phyloP scores from a whole-genome alignment of 2,113 vertebrate genomes.

The Myotis lucifugus region DNA sequence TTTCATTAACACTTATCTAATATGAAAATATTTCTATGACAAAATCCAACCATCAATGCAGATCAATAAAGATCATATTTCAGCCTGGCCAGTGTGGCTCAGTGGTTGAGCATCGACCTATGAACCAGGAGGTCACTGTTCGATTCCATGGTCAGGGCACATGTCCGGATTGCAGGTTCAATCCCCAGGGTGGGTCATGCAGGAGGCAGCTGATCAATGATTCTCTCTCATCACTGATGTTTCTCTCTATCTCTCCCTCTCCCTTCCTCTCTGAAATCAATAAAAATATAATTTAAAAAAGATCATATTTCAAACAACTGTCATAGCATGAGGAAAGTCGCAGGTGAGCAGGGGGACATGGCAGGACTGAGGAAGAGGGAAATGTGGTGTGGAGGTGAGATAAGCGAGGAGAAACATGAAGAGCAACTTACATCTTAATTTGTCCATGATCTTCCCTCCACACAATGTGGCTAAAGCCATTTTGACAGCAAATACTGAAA shows the following conservation, averaged over 20 bases:
- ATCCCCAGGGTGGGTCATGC: too few species aligned
- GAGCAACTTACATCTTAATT: constrained; percentile 96
- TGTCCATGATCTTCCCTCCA: constrained; percentile 99
- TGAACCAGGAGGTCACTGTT: too few species aligned
- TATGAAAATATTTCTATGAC: constrained; percentile 9
- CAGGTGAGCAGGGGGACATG: background rate
- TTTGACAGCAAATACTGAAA: constrained; percentile 96
- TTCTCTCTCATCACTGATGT: too few species aligned
- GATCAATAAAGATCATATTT: background rate
- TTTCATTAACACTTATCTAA: constrained; percentile 37
- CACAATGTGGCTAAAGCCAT: constrained; percentile 95
- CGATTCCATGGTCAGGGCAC: too few species aligned
- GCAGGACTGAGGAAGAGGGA: background rate
- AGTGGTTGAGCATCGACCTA: too few species aligned
- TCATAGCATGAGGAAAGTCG: background rate
- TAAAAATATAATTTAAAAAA: background rate
- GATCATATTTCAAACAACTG: background rate
- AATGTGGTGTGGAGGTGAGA: fast-evolving
- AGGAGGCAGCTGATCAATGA: too few species aligned
- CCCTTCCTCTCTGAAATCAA: too few species aligned
- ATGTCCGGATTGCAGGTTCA: too few species aligned
- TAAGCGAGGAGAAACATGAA: background rate
- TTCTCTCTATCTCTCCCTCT: too few species aligned
- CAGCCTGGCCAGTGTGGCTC: too few species aligned
- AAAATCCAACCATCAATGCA: constrained; percentile 24